Percentiles rank a stretch among this genome's conserved stretches.
phyloP scores from a whole-genome alignment of 2,113 vertebrate genomes.

The Otolemur garnettii region DNA sequence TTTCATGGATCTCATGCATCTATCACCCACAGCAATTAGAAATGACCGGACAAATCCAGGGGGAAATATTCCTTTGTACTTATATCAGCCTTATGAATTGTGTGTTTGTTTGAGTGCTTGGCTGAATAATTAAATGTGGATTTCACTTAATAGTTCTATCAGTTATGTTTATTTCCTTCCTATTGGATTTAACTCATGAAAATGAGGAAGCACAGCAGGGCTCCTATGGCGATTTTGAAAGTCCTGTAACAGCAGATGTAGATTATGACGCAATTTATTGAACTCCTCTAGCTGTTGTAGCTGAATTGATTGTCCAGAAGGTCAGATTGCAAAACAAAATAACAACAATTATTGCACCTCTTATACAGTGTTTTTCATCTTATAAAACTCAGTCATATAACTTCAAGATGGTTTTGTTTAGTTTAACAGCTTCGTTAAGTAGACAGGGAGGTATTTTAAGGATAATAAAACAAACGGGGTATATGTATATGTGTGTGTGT shows the following conservation, averaged over 20 bases:
- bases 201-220: slow-evolving; percentile 9
- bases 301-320: slow-evolving; percentile 50
- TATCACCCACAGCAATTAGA: slow-evolving; percentile 38
- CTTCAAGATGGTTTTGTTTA: slow-evolving; percentile 2
- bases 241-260: slow-evolving; percentile 16
- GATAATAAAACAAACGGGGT: neutral
- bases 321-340: neutral
- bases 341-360: neutral
- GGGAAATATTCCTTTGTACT: neutral
- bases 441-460: neutral
- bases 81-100: slow-evolving; percentile 48
- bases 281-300: neutral
- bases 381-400: neutral
- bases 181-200: slow-evolving; percentile 56
- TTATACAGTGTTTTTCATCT: neutral
- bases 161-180: slow-evolving; percentile 62
- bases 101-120: neutral
- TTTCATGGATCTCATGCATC: neutral
- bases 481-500: neutral
- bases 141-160: slow-evolving; percentile 62
- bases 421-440: neutral
- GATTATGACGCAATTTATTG: slow-evolving; percentile 24
- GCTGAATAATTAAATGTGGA: slow-evolving; percentile 65
- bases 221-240: neutral
- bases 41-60: slow-evolving; percentile 18